These are phyloP conservation scores for Xestia ashworthii DNA, from an alignment of 2,888 invertebrate genomes.

Conservation along the genomic window DNA sequence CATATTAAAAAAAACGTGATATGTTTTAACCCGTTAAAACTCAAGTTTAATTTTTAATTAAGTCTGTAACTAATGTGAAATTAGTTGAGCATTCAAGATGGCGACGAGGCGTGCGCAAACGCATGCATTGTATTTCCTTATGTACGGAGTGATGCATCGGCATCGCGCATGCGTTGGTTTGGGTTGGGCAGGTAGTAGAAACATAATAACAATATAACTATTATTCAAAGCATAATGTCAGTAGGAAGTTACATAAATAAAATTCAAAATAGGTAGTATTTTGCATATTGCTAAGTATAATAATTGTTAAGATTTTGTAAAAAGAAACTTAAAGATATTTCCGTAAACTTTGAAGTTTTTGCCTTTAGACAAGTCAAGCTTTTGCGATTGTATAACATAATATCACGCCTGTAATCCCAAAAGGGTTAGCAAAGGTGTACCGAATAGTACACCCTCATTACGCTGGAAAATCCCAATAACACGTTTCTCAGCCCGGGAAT, in stretches of 20 bases:
- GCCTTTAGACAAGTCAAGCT: neutral
- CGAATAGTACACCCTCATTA: too few relatives aligned
- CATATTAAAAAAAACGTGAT: neutral
- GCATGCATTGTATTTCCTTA: conserved; percentile 39
- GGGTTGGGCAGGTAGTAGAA: conserved; percentile 34
- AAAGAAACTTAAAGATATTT: neutral
- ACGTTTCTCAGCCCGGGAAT: too few relatives aligned
- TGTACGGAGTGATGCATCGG: conserved; percentile 48
- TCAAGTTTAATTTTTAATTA: conserved; percentile 10
- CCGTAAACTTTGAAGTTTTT: neutral
- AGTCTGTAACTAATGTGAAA: conserved; percentile 20
- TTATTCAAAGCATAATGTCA: neutral
- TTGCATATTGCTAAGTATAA: neutral
- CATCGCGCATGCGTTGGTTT: conserved; percentile 19
- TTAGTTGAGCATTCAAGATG: conserved; percentile 39
- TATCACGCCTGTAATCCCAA: too few relatives aligned
- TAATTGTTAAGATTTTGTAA: neutral
- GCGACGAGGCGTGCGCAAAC: conserved; percentile 39
- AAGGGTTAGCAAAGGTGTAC: too few relatives aligned
- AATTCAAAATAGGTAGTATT: neutral
- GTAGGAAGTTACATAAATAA: conserved; percentile 28
- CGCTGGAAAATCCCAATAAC: too few relatives aligned
- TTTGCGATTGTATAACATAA: neutral
- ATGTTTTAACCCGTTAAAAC: neutral
- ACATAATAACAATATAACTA: conserved; percentile 11